These are phyloP conservation scores for Elysia crispata DNA, from an alignment of 2,888 invertebrate genomes.

Conservation along the genomic window DNA sequence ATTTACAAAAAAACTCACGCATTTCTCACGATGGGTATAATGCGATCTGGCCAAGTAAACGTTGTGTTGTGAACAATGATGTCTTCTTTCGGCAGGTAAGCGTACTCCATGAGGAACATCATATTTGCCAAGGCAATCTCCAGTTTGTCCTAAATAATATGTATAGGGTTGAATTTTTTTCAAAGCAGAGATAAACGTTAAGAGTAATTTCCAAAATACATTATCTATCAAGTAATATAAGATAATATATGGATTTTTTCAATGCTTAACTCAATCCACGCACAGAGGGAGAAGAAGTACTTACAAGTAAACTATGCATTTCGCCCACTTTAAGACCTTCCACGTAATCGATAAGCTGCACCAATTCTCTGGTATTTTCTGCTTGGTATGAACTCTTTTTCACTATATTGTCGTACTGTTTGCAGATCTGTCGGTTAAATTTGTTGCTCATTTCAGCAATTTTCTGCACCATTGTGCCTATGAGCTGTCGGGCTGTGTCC, in stretches of 20 bases:
- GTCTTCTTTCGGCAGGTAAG: conserved; percentile 72
- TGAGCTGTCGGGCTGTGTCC: conserved; percentile 64
- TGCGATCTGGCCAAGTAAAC: conserved; percentile 75
- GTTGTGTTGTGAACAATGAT: conserved; percentile 74
- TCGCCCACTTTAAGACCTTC: conserved; percentile 73
- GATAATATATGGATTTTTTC: too few relatives aligned
- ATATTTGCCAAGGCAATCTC: conserved; percentile 75
- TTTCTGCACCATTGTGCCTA: conserved; percentile 70
- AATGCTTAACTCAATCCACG: too few relatives aligned
- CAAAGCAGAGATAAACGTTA: too few relatives aligned
- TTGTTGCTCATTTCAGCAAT: conserved; percentile 69
- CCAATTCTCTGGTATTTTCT: conserved; percentile 73
- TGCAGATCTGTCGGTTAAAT: conserved; percentile 75
- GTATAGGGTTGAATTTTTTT: background rate
- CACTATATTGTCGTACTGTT: conserved; percentile 76
- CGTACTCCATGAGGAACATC: conserved; percentile 76
- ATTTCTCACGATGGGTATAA: conserved; percentile 75
- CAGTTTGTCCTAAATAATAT: conserved; percentile 68
- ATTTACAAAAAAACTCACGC: conserved; percentile 73
- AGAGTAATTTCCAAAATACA: too few relatives aligned
- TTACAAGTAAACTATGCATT: conserved; percentile 70
- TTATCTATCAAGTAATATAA: too few relatives aligned
- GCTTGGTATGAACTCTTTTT: conserved; percentile 72
- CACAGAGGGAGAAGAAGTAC: conserved; percentile 10
- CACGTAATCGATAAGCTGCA: conserved; percentile 74